Conservation (phyloP, 2,113 vertebrate species). For the Sylvietta virens region DNA sequence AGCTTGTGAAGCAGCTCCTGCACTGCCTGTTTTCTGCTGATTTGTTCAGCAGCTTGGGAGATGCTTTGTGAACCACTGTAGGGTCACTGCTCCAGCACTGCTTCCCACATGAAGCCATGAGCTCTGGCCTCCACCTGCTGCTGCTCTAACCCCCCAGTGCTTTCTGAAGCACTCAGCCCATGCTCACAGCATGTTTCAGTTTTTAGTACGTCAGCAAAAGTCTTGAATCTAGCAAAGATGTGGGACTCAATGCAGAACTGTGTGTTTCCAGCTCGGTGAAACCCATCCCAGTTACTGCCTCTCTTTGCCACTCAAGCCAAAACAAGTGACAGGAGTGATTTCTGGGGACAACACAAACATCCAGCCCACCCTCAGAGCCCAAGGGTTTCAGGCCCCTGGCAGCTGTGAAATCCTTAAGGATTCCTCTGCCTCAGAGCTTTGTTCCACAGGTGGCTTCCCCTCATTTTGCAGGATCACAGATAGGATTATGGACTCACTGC, state of each 20-base stretch:
- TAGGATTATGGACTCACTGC: not conserved
- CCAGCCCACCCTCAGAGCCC: not conserved
- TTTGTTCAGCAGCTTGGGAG: not conserved
- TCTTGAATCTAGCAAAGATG: not conserved
- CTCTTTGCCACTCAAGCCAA: not conserved
- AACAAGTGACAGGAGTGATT: not conserved
- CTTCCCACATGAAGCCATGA: not conserved
- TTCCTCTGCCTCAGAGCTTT: not conserved
- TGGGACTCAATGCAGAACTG: not conserved
- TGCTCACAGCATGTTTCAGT: not conserved
- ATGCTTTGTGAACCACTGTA: not conserved
- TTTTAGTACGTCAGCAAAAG: not conserved
- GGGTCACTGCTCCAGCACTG: not conserved
- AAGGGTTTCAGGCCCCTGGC: not conserved
- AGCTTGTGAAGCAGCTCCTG: not conserved
- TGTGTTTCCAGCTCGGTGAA: not conserved
- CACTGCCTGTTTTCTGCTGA: not conserved
- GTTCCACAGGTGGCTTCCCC: not conserved
- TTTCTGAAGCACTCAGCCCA: not conserved
- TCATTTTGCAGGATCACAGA: not conserved
- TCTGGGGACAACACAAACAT: not conserved
- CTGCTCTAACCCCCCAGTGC: not conserved
- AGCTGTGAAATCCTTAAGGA: not conserved
- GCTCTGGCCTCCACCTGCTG: not conserved
- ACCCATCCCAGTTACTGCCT: not conserved